Evolutionary conservation across 2,113 vertebrate species (phyloP).

Genomic region (Malurus elegans): DNA sequence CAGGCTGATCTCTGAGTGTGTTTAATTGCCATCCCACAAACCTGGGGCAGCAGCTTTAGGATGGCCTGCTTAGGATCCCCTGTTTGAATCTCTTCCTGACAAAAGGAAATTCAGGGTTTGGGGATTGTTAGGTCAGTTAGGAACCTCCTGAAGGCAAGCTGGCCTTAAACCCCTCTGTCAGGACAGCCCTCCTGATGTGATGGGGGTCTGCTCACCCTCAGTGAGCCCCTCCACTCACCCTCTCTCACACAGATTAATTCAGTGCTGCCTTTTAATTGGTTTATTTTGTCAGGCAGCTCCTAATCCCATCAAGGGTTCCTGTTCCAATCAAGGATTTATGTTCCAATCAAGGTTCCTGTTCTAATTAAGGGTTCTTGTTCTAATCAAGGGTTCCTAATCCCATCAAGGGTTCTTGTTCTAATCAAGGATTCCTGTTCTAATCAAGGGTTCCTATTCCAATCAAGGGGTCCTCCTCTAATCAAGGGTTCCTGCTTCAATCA

Average conservation of each 20-base stretch:
- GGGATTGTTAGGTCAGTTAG: not conserved
- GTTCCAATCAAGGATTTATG: too few species aligned
- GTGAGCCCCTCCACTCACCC: not conserved
- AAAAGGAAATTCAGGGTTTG: not conserved
- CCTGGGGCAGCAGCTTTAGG: not conserved
- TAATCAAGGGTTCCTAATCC: too few species aligned
- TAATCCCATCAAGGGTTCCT: not conserved
- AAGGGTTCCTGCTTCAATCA: too few species aligned
- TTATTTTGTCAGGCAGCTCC: not conserved
- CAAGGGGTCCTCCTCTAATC: too few species aligned
- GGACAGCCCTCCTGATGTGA: too few species aligned
- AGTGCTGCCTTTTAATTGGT: not conserved
- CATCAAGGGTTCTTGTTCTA: too few species aligned
- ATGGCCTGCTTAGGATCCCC: too few species aligned
- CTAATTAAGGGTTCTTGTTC: too few species aligned
- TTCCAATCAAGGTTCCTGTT: not conserved
- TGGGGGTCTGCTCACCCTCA: not conserved
- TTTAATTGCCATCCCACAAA: not conserved
- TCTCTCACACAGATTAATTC: not conserved
- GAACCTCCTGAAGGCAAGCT: not conserved
- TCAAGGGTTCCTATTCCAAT: too few species aligned
- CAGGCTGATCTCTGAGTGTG: not conserved
- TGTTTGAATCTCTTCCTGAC: not conserved
- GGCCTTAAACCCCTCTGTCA: not conserved
- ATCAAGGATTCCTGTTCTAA: too few species aligned